Conservation (phyloP, 2,113 vertebrate species). For the Aptenodytes patagonicus region DNA sequence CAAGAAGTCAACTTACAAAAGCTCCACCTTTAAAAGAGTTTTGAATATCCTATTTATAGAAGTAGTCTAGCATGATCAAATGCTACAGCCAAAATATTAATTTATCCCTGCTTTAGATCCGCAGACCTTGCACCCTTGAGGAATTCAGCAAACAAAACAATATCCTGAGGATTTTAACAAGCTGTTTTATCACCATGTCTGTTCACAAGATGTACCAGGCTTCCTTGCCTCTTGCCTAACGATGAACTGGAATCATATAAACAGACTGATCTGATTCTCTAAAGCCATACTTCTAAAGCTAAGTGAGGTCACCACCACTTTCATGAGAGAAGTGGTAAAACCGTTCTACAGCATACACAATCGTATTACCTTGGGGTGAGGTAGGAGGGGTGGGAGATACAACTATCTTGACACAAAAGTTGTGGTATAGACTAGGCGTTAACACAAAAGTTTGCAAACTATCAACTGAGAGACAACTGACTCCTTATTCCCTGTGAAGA, state of each 20-base stretch:
- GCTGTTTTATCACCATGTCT: background rate
- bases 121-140: background rate
- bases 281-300: background rate
- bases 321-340: background rate
- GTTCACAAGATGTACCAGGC: background rate
- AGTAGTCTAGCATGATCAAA: background rate
- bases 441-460: background rate
- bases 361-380: background rate
- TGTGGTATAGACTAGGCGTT: background rate
- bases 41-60: background rate
- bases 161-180: background rate
- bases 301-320: background rate
- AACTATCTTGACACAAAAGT: background rate
- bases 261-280: background rate
- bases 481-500: background rate
- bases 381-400: background rate
- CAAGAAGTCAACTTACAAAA: background rate
- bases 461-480: fast-evolving
- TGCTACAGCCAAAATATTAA: background rate
- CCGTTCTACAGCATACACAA: background rate
- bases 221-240: background rate
- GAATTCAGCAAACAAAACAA: background rate
- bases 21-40: background rate
- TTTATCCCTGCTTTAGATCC: background rate
- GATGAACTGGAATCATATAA: background rate